phyloP scores from a whole-genome alignment of 2,113 vertebrate species.

The Lanius ludovicianus region DNA sequence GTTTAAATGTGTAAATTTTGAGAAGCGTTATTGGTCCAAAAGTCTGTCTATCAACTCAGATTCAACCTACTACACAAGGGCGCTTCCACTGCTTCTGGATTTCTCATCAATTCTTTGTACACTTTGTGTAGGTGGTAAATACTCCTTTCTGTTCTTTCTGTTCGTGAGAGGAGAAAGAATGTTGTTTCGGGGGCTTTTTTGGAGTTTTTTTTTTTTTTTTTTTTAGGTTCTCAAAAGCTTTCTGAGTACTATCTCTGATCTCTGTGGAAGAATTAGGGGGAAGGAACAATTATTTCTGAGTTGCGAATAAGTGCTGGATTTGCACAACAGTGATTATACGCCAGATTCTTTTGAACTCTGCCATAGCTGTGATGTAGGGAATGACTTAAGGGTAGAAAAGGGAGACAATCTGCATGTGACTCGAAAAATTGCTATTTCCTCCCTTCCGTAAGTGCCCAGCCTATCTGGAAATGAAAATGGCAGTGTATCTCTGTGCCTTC shows the following conservation, averaged over 20 bases:
- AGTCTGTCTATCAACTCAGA: too few species aligned
- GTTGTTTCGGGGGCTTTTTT: rapidly evolving
- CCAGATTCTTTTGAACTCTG: not conserved
- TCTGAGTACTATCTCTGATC: not conserved
- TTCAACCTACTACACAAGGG: not conserved
- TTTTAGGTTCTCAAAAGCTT: not conserved
- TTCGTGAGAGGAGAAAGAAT: not conserved
- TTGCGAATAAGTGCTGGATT: not conserved
- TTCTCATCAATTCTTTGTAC: constrained; percentile 8
- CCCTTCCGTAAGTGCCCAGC: not conserved
- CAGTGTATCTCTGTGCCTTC: not conserved
- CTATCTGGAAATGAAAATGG: not conserved
- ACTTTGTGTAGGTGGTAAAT: not conserved
- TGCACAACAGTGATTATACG: not conserved
- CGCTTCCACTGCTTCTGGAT: constrained; percentile 5
- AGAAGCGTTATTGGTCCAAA: too few species aligned
- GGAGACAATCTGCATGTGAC: not conserved
- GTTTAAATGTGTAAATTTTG: too few species aligned
- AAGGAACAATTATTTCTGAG: not conserved
- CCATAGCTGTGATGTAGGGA: not conserved
- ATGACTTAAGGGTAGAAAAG: not conserved
- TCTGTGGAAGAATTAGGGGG: not conserved
- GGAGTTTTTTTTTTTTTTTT: not conserved
- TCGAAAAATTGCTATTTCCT: not conserved
- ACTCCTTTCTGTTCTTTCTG: not conserved